Conservation (phyloP, 2,113 vertebrate genomes). For the Collichthys lucidus region DNA sequence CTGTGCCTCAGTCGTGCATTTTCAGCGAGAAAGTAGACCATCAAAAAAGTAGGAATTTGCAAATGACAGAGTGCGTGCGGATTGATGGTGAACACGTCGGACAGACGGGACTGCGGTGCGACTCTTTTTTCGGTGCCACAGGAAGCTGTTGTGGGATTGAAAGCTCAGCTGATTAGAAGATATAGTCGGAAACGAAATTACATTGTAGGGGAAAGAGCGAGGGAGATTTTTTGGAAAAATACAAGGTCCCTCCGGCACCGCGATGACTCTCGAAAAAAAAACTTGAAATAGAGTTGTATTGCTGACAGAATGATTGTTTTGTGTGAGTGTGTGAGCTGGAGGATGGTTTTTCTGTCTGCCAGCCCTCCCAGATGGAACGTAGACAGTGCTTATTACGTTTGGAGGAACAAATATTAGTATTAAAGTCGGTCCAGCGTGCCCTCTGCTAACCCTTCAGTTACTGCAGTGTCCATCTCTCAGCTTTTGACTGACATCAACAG, state of each 20-base stretch:
- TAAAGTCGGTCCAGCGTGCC: conserved; percentile 28
- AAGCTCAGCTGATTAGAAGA: conserved; percentile 77
- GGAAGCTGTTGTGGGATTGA: conserved; percentile 70
- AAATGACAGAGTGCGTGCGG: conserved; percentile 78
- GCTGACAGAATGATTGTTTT: conserved; percentile 59
- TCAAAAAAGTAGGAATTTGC: conserved; percentile 74
- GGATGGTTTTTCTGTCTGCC: conserved; percentile 21
- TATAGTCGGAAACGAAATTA: conserved; percentile 70
- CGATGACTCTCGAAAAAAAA: conserved; percentile 32
- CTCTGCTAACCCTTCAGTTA: conserved; percentile 43
- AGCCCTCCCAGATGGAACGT: conserved; percentile 40
- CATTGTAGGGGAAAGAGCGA: conserved; percentile 47
- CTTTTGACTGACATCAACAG: conserved; percentile 67
- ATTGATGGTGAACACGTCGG: conserved; percentile 56
- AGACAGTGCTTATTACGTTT: conserved; percentile 55
- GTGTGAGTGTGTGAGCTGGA: conserved; percentile 2
- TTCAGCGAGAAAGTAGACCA: conserved; percentile 52
- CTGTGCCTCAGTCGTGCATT: conserved; percentile 37
- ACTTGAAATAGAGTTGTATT: conserved; percentile 60
- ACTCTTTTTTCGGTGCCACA: conserved; percentile 60
- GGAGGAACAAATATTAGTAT: conserved; percentile 56
- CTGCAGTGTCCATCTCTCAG: conserved; percentile 20
- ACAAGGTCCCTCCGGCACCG: conserved; percentile 22
- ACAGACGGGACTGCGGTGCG: conserved; percentile 36
- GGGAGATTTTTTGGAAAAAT: conserved; percentile 39